phyloP scores from a whole-genome alignment of 2,888 invertebrate genomes.

The Dendrolimus pini region DNA sequence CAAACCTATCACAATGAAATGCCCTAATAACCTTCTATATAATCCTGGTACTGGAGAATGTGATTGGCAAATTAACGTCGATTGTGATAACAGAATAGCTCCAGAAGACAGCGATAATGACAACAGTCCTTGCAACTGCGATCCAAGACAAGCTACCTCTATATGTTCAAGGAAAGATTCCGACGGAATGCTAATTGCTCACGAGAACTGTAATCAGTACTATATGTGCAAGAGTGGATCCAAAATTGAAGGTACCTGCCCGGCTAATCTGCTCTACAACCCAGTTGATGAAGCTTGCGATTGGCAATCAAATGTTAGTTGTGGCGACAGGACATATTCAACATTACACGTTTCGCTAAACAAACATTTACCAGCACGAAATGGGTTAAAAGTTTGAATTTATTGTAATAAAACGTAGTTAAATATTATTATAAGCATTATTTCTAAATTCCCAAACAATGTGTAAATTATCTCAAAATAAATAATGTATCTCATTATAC shows the following conservation, averaged over 20 bases:
- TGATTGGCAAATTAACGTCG: slow-evolving; percentile 25
- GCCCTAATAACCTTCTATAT: slow-evolving; percentile 16
- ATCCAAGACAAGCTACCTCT: slow-evolving; percentile 18
- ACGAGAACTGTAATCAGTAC: slow-evolving; percentile 34
- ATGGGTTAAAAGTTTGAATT: slow-evolving; percentile 2
- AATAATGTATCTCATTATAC: background rate
- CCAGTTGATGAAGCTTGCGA: slow-evolving; percentile 26
- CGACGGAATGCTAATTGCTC: slow-evolving; percentile 31
- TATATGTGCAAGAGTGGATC: slow-evolving; percentile 29
- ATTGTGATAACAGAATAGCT: slow-evolving; percentile 21
- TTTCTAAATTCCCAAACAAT: background rate
- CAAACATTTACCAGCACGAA: slow-evolving; percentile 22
- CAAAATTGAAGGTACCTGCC: slow-evolving; percentile 25
- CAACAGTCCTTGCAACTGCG: slow-evolving; percentile 13
- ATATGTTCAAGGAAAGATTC: slow-evolving; percentile 22
- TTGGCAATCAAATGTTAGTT: slow-evolving; percentile 33
- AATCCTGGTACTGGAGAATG: slow-evolving; percentile 23
- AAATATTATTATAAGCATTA: background rate
- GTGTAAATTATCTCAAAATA: background rate
- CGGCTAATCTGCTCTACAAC: slow-evolving; percentile 26
- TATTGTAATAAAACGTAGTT: background rate
- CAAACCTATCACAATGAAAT: slow-evolving; percentile 15
- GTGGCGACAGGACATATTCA: slow-evolving; percentile 26
- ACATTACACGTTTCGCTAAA: slow-evolving; percentile 16
- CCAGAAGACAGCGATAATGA: slow-evolving; percentile 7